Conservation (phyloP, 2,888 invertebrate genomes). For the Celastrina argiolus region DNA sequence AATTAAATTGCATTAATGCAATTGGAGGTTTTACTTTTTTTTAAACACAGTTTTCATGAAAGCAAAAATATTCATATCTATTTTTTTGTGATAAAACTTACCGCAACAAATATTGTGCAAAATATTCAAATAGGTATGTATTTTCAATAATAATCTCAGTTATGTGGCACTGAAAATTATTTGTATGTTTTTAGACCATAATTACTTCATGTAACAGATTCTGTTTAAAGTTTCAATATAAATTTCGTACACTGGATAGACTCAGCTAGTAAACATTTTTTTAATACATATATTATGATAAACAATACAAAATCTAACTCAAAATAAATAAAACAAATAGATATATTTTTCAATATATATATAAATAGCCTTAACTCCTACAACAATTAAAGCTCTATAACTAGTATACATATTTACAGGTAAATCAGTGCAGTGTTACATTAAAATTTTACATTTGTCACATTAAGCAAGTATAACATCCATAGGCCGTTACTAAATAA, state of each 20-base stretch:
- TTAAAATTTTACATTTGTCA: neutral
- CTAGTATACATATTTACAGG: slow-evolving; percentile 73
- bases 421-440: slow-evolving; percentile 29
- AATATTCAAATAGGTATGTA: no score
- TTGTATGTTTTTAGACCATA: no score
- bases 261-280: neutral
- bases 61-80: neutral
- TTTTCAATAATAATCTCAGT: no score
- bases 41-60: neutral
- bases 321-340: slow-evolving; percentile 23
- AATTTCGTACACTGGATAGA: neutral
- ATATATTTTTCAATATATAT: slow-evolving; percentile 44
- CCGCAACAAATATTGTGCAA: no score
- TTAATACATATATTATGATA: neutral
- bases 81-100: no score
- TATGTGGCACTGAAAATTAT: no score
- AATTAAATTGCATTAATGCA: neutral
- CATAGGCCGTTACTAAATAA: neutral
- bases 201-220: no score
- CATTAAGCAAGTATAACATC: neutral
- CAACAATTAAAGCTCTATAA: slow-evolving; percentile 72
- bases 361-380: slow-evolving; percentile 47
- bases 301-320: neutral
- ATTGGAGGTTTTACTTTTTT: no score
- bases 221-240: no score